Evolutionary conservation across 2,113 vertebrate species (phyloP).

Genomic region (Peromyscus polionotus): DNA sequence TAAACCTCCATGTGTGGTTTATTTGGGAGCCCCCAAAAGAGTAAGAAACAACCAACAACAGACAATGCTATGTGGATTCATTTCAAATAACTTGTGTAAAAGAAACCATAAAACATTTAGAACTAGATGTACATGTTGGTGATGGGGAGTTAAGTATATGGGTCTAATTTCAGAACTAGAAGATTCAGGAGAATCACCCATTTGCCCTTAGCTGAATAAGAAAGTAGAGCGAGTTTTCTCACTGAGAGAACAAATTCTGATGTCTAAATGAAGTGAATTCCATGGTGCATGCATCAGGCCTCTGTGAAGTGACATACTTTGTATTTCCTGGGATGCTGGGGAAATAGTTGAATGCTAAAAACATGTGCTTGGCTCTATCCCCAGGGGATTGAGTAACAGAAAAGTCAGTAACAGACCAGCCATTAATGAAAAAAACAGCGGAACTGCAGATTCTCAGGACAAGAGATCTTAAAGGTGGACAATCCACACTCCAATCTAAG

Average conservation of each 20-base stretch:
- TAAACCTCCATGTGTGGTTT: too few species aligned
- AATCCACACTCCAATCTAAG: not conserved
- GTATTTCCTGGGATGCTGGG: slow-evolving; percentile 42
- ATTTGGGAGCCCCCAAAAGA: too few species aligned
- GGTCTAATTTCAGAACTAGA: not conserved
- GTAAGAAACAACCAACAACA: too few species aligned
- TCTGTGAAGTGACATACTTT: slow-evolving; percentile 27
- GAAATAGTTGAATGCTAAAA: slow-evolving; percentile 57
- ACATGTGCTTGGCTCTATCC: slow-evolving; percentile 28
- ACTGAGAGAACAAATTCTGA: slow-evolving; percentile 16
- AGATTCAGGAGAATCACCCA: not conserved
- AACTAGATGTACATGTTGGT: not conserved
- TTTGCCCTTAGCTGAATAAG: not conserved
- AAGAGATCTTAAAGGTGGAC: not conserved
- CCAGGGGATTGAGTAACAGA: slow-evolving; percentile 33
- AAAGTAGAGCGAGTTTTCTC: not conserved
- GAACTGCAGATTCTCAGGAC: not conserved
- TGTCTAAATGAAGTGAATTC: slow-evolving; percentile 26
- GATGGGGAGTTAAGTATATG: not conserved
- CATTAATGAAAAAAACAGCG: not conserved
- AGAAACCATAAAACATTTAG: not conserved
- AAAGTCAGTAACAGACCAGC: slow-evolving; percentile 28
- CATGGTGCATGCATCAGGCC: not conserved
- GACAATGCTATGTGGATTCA: not conserved
- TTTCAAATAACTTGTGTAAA: not conserved